A percentile compares a stretch with the other conserved stretches of the same genome.
These are phyloP conservation scores for Alviniconcha marisindica DNA, from an alignment of 1,140 invertebrate genomes.

Conservation along the genomic window DNA sequence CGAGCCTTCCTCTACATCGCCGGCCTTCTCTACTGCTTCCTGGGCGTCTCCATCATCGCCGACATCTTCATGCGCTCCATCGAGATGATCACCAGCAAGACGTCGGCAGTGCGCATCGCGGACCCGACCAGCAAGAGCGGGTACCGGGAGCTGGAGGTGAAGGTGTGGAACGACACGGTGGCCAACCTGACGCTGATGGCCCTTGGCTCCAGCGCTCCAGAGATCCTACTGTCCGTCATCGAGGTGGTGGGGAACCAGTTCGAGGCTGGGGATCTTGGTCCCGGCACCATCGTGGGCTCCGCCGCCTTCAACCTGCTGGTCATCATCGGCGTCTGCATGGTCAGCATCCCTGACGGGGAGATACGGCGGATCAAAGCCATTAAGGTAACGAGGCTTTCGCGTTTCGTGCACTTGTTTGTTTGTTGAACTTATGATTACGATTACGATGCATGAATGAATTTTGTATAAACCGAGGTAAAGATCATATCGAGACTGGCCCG, in stretches of 20 bases:
- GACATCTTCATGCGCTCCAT: conserved; percentile 82
- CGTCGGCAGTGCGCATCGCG: conserved; percentile 76
- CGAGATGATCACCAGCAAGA: conserved; percentile 83
- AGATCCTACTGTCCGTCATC: conserved; percentile 82
- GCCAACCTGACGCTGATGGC: conserved; percentile 85
- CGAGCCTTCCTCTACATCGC: conserved; percentile 79
- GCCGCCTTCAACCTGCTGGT: conserved; percentile 82
- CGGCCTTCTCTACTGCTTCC: conserved; percentile 79
- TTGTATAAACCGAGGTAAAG: too few species aligned
- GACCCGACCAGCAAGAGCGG: conserved; percentile 59
- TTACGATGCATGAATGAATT: background rate
- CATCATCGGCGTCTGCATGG: conserved; percentile 81
- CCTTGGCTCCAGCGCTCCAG: conserved; percentile 82
- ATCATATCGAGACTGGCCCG: too few species aligned
- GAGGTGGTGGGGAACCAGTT: conserved; percentile 80
- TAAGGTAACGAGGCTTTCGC: conserved; percentile 65
- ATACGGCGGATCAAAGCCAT: conserved; percentile 77
- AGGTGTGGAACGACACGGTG: conserved; percentile 83
- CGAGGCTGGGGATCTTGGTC: conserved; percentile 79
- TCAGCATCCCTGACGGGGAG: conserved; percentile 78
- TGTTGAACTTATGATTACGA: too few species aligned
- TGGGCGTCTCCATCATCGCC: conserved; percentile 81
- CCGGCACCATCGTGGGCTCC: conserved; percentile 83
- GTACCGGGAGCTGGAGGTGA: conserved; percentile 62
- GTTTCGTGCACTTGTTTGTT: too few species aligned